Percentiles rank a stretch among this genome's conserved stretches.
These are phyloP conservation scores for Apis mellifera DNA, from an alignment of 1,140 invertebrate genomes.

Conservation along the genomic window Amel_HAv3.1 CM009939.2:11503001-11503500, in stretches of 20 bases:
- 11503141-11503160: background rate
- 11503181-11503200: background rate
- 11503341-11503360: constrained; percentile 29
- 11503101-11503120: too few relatives aligned
- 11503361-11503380: background rate
- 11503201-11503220: background rate
- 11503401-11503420: background rate
- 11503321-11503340: background rate
- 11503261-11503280: background rate
- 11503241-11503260: constrained; percentile 8
- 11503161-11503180: too few relatives aligned
- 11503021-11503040: too few relatives aligned
- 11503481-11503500: background rate
- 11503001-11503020: too few relatives aligned
- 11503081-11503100: too few relatives aligned
- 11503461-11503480: background rate
- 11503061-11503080: too few relatives aligned
- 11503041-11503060: too few relatives aligned
- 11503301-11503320: background rate
- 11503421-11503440: background rate
- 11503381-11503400: background rate
- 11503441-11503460: background rate
- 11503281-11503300: background rate
- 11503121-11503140: background rate
- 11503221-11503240: background rate